Evolutionary conservation across 2,888 invertebrate genomes (phyloP).

Genomic region (Oligia latruncula): DNA sequence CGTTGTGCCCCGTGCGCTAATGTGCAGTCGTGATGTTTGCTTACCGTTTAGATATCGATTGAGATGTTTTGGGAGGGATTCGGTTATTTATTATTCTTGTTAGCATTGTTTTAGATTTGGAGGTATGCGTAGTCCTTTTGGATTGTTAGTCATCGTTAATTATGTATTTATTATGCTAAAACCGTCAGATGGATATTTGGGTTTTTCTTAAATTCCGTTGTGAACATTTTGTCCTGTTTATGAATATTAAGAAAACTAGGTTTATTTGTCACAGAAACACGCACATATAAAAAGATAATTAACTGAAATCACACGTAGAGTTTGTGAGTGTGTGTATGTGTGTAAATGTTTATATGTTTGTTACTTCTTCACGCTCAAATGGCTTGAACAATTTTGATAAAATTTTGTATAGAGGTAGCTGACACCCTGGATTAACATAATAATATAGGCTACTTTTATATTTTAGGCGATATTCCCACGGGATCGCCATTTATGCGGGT

Average conservation of each 20-base stretch:
- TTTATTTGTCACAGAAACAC: background rate
- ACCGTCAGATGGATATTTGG: background rate
- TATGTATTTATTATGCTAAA: background rate
- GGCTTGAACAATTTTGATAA: too few species aligned
- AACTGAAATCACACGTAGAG: background rate
- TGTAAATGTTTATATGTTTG: too few species aligned
- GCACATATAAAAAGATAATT: background rate
- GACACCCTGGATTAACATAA: too few species aligned
- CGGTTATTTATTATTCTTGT: background rate
- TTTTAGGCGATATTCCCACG: too few species aligned
- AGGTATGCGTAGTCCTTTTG: background rate
- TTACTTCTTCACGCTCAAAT: too few species aligned
- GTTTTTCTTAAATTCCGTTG: background rate
- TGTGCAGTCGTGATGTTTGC: conserved; percentile 59
- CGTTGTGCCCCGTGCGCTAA: conserved; percentile 58
- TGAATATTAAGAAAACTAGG: background rate
- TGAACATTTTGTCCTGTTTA: background rate
- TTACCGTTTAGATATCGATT: conserved; percentile 63
- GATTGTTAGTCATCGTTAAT: background rate
- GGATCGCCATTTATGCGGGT: too few species aligned
- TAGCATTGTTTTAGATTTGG: conserved; percentile 8
- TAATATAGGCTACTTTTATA: too few species aligned
- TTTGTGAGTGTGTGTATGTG: too few species aligned
- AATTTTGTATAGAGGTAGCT: too few species aligned
- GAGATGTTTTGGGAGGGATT: conserved; percentile 55